These are phyloP conservation scores for Sebastes taczanowskii DNA, from an alignment of 2,797 vertebrate genomes.

Conservation along the genomic window DNA sequence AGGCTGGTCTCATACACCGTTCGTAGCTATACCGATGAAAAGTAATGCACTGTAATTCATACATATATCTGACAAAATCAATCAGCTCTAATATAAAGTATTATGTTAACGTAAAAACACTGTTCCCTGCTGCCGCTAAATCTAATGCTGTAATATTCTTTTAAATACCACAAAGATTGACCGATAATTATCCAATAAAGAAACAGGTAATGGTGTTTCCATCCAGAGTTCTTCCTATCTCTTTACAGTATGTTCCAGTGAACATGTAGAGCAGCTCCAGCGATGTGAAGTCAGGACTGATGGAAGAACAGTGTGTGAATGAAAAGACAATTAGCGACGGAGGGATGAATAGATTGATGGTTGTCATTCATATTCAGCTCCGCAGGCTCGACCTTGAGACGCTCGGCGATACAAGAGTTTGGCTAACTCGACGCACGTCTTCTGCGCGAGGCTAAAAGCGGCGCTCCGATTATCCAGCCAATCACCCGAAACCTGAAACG, in stretches of 20 bases:
- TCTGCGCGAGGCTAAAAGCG: neutral
- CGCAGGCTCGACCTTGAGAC: conserved; percentile 38
- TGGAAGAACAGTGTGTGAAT: neutral
- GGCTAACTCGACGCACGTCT: neutral
- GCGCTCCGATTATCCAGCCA: conserved; percentile 27
- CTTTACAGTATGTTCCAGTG: neutral
- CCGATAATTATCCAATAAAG: neutral
- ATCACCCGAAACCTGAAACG: conserved; percentile 20
- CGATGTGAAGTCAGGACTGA: neutral
- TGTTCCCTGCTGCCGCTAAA: neutral
- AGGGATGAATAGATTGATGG: neutral
- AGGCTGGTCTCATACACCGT: too few relatives aligned
- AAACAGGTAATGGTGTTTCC: neutral
- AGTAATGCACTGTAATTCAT: too few relatives aligned
- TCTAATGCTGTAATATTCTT: neutral
- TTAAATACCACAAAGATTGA: neutral
- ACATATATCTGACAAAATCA: too few relatives aligned
- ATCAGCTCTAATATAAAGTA: neutral
- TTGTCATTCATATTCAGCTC: conserved; percentile 21
- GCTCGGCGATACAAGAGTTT: neutral
- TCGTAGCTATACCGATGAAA: too few relatives aligned
- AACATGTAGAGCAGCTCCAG: neutral
- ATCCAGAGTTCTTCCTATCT: neutral
- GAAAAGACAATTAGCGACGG: neutral
- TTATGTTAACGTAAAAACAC: neutral